Conservation (phyloP, 2,888 invertebrate genomes). For the Troglohyphantes excavatus region DNA sequence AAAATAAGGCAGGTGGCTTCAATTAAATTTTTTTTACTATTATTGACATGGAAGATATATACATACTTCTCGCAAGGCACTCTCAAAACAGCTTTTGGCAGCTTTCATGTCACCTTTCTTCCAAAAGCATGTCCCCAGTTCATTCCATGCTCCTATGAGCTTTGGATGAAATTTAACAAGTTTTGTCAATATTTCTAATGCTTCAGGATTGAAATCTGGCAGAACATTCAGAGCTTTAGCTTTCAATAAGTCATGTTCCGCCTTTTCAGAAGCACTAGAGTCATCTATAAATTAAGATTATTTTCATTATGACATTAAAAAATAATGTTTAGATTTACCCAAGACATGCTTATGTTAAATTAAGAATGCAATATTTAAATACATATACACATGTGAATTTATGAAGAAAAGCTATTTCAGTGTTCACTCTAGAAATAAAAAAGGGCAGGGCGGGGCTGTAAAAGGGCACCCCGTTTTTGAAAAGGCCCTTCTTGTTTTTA, state of each 20-base stretch:
- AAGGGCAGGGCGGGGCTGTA: no score
- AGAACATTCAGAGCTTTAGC: slow-evolving; percentile 90
- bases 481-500: no score
- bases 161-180: slow-evolving; percentile 92
- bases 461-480: no score
- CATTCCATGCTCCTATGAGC: slow-evolving; percentile 92
- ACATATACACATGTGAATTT: not conserved
- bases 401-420: no score
- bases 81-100: slow-evolving; percentile 91
- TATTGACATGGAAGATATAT: no score
- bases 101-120: slow-evolving; percentile 91
- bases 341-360: no score
- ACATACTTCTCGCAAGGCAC: slow-evolving; percentile 84
- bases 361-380: not conserved
- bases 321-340: no score
- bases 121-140: slow-evolving; percentile 94
- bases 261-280: slow-evolving; percentile 83
- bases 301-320: not conserved
- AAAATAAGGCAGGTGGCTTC: no score
- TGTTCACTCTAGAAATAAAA: no score
- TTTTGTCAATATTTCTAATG: slow-evolving; percentile 89
- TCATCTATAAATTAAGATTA: slow-evolving; percentile 43
- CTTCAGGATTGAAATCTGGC: slow-evolving; percentile 87
- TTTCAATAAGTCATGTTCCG: slow-evolving; percentile 87
- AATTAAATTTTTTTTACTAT: no score